These are phyloP conservation scores for Bucco capensis DNA, from an alignment of 2,113 vertebrate species.

Conservation along the genomic window DNA sequence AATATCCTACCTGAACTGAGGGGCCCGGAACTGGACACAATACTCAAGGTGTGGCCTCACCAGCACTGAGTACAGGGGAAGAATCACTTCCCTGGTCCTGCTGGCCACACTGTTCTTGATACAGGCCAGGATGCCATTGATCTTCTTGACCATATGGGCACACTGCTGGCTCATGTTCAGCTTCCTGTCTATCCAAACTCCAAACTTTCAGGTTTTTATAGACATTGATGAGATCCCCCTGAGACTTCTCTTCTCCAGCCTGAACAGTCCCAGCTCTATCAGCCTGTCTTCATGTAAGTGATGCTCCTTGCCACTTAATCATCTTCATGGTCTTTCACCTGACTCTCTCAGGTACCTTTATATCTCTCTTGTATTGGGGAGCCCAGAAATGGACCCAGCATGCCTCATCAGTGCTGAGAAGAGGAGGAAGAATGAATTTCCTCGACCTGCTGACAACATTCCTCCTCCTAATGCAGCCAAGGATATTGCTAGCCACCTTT, in stretches of 20 bases:
- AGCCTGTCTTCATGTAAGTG: background rate
- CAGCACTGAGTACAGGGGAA: too few species aligned
- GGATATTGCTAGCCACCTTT: background rate
- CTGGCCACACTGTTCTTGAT: too few species aligned
- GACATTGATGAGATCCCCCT: background rate
- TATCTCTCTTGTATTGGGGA: background rate
- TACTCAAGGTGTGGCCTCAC: too few species aligned
- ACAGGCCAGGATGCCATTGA: too few species aligned
- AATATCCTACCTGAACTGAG: too few species aligned
- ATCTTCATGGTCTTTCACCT: background rate
- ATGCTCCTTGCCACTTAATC: background rate
- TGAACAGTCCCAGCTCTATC: background rate
- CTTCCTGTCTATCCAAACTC: too few species aligned
- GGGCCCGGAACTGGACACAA: too few species aligned
- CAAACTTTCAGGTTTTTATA: background rate
- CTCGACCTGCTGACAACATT: fast-evolving
- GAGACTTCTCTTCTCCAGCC: background rate
- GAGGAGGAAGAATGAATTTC: background rate
- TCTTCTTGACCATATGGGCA: too few species aligned
- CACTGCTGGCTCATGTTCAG: too few species aligned
- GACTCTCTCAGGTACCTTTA: background rate
- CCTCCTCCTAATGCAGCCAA: background rate
- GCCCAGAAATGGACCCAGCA: background rate
- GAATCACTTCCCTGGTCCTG: too few species aligned
- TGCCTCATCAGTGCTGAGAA: background rate